phyloP scores from a whole-genome alignment of 2,797 vertebrate species.

The Anguilla pacifica region DNA sequence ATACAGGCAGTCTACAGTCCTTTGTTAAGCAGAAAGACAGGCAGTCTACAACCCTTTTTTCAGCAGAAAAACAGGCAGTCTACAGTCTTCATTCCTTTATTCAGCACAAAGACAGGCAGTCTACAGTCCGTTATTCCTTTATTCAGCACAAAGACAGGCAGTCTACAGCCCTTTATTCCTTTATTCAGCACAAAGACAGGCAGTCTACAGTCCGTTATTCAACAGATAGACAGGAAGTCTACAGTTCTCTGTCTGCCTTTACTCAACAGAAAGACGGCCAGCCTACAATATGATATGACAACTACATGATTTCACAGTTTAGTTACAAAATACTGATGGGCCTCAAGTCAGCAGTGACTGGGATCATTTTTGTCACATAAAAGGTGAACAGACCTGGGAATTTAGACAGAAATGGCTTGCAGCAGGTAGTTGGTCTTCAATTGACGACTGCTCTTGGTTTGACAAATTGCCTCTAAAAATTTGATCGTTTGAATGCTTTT shows the following conservation, averaged over 20 bases:
- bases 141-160: too few species aligned
- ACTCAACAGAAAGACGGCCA: too few species aligned
- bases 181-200: background rate
- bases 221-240: too few species aligned
- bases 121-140: background rate
- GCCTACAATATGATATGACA: too few species aligned
- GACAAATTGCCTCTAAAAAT: background rate
- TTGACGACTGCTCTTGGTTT: background rate
- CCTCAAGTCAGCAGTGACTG: background rate
- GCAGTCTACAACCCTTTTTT: too few species aligned
- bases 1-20: too few species aligned
- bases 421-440: background rate
- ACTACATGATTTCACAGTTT: background rate
- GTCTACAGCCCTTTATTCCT: too few species aligned
- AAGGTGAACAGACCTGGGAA: background rate
- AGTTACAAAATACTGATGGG: background rate
- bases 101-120: background rate
- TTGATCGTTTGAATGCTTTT: background rate
- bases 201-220: background rate
- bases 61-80: too few species aligned
- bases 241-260: too few species aligned
- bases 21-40: too few species aligned
- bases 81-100: too few species aligned
- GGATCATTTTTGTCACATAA: background rate
- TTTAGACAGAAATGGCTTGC: background rate